Percentiles rank a stretch among this genome's conserved stretches.
Conservation (phyloP, 2,797 vertebrate species). For the Acropternis orthonyx region DNA sequence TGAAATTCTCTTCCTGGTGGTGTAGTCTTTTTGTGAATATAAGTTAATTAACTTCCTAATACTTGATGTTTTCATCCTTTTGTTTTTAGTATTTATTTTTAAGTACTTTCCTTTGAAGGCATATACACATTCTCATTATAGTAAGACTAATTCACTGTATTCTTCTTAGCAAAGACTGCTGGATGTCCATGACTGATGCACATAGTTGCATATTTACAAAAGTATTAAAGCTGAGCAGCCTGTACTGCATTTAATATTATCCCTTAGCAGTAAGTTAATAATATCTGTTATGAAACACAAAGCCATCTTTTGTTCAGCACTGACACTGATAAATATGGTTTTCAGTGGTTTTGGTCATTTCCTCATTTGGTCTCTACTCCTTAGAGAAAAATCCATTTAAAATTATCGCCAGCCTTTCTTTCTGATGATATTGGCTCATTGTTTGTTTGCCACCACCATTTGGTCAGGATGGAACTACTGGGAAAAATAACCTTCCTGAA, state of each 20-base stretch:
- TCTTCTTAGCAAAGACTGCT: neutral
- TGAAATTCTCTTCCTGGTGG: neutral
- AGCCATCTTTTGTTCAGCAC: conserved; percentile 4
- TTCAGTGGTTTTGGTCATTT: conserved; percentile 30
- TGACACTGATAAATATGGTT: conserved; percentile 38
- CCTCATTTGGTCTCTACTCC: neutral
- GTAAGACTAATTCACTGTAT: neutral
- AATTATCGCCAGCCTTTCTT: conserved; percentile 26
- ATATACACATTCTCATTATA: neutral
- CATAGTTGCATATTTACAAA: conserved; percentile 3
- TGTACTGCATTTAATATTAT: neutral
- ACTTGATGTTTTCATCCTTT: neutral
- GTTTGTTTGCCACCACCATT: conserved; percentile 47
- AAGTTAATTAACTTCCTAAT: neutral
- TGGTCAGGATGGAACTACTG: conserved; percentile 40
- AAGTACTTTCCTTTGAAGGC: neutral
- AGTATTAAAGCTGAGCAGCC: neutral
- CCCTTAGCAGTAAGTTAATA: neutral
- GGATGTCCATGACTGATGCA: neutral
- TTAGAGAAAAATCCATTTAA: conserved; percentile 22
- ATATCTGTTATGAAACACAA: conserved; percentile 21
- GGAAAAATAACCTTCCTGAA: conserved; percentile 55
- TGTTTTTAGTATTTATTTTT: neutral
- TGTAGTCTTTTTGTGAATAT: neutral
- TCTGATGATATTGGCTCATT: conserved; percentile 19